Evolutionary conservation across 2,113 vertebrate species (phyloP).

Genomic region (Azemiops feae): DNA sequence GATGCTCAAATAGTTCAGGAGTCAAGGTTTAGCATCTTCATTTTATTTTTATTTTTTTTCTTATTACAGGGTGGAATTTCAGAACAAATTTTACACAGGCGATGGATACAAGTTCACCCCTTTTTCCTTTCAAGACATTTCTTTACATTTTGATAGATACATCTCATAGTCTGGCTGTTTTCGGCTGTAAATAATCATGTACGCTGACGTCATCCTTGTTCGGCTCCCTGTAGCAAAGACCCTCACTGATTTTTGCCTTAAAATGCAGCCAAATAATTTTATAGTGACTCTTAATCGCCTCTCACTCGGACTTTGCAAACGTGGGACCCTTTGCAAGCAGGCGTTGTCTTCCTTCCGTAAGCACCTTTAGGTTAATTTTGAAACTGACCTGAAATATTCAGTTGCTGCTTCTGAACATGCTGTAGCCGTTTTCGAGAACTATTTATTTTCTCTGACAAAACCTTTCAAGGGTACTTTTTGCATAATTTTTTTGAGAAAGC

Average conservation of each 20-base stretch:
- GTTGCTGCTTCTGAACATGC: slow-evolving; percentile 40
- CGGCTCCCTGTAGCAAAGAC: slow-evolving; percentile 44
- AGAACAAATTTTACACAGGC: slow-evolving; percentile 95
- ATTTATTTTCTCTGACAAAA: slow-evolving; percentile 42
- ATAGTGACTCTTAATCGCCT: slow-evolving; percentile 55
- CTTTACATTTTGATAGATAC: slow-evolving; percentile 80
- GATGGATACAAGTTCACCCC: slow-evolving; percentile 90
- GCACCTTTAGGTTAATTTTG: slow-evolving; percentile 59
- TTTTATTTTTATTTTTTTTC: slow-evolving; percentile 4
- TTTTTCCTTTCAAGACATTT: slow-evolving; percentile 87
- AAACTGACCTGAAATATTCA: slow-evolving; percentile 42
- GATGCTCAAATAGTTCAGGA: not conserved
- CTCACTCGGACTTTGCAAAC: slow-evolving; percentile 35
- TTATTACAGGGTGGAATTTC: slow-evolving; percentile 93
- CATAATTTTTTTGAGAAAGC: not conserved
- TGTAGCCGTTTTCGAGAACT: not conserved
- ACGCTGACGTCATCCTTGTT: slow-evolving; percentile 45
- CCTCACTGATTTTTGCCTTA: slow-evolving; percentile 79
- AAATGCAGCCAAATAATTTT: slow-evolving; percentile 72
- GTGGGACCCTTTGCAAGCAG: slow-evolving; percentile 63
- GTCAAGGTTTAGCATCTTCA: not conserved
- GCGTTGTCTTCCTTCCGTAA: slow-evolving; percentile 48
- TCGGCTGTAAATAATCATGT: slow-evolving; percentile 44
- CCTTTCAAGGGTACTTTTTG: not conserved
- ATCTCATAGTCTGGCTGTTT: slow-evolving; percentile 65